Conservation (phyloP, 2,797 vertebrate species). For the Mormyrops boulengeri region DNA sequence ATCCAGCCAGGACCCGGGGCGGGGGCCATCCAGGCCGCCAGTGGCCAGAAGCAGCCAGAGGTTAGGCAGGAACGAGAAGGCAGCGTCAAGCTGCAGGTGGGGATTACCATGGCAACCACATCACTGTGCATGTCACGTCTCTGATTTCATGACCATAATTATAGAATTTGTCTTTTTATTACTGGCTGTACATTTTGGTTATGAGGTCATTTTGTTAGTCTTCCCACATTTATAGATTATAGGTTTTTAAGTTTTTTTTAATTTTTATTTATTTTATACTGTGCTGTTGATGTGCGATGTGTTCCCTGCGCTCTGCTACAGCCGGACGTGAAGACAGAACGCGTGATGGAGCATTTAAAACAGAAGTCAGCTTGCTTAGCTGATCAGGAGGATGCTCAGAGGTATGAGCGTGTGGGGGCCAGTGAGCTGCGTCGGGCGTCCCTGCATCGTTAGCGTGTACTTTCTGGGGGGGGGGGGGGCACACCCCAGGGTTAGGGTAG, state of each 20-base stretch:
- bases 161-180: not conserved
- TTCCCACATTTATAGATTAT: not conserved
- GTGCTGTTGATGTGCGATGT: not conserved
- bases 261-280: not conserved
- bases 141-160: not conserved
- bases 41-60: conserved; percentile 84
- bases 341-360: conserved; percentile 86
- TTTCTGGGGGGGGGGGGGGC: not conserved
- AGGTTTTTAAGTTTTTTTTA: too few species aligned
- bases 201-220: not conserved
- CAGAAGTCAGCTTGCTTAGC: conserved; percentile 89
- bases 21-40: conserved; percentile 83
- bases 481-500: not conserved
- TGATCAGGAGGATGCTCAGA: conserved; percentile 94
- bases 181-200: not conserved
- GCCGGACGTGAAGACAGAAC: conserved; percentile 83
- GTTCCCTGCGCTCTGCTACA: conserved; percentile 44
- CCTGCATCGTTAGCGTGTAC: not conserved
- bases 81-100: conserved; percentile 78
- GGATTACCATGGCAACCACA: not conserved
- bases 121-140: not conserved
- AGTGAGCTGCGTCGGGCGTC: not conserved
- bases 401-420: conserved; percentile 56
- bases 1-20: conserved; percentile 67
- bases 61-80: conserved; percentile 75